Evolutionary conservation across 2,888 invertebrate genomes (phyloP).

Genomic region (Hydraecia micacea): DNA sequence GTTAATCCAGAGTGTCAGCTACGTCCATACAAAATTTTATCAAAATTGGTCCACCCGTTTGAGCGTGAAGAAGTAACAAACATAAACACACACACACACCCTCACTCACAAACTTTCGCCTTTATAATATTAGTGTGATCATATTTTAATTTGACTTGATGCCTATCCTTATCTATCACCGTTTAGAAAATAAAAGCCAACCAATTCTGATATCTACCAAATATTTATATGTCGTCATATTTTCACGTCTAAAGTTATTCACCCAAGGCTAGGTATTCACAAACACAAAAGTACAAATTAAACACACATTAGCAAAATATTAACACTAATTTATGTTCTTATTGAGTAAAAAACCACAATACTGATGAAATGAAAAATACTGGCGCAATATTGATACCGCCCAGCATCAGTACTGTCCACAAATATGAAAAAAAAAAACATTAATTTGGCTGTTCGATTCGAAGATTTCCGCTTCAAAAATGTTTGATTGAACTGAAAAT

Average conservation of each 20-base stretch:
- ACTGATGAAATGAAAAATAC: conserved; percentile 3
- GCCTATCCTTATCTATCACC: background rate
- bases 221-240: background rate
- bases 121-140: no score
- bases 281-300: background rate
- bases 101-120: no score
- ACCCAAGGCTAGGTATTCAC: background rate
- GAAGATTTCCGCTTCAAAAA: background rate
- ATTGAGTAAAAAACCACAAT: background rate
- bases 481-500: background rate
- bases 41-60: no score
- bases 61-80: no score
- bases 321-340: background rate
- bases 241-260: background rate
- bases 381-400: background rate
- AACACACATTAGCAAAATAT: background rate
- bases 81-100: no score
- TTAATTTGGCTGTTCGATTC: background rate
- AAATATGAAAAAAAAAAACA: background rate
- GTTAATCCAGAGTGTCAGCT: no score
- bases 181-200: background rate
- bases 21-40: no score
- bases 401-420: background rate
- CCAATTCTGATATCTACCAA: background rate
- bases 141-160: background rate